Evolutionary conservation across 2,888 invertebrate genomes (phyloP).

Genomic region (Timema podura): DNA sequence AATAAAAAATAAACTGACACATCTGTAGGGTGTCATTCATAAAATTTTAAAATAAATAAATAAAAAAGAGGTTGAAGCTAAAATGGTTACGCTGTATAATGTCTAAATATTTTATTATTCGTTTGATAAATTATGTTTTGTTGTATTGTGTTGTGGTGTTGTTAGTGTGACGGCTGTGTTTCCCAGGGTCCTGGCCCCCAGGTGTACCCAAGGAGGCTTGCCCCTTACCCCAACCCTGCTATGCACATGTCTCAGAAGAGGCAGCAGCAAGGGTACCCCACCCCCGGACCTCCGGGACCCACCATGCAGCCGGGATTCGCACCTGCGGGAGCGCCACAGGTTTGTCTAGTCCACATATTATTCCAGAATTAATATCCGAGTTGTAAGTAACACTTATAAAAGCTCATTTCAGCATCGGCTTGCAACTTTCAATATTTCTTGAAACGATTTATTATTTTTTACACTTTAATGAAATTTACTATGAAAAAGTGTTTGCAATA

Average conservation of each 20-base stretch:
- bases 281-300: constrained; percentile 47
- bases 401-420: too few species aligned
- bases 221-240: constrained; percentile 81
- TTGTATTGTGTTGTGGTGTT: background rate
- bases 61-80: too few species aligned
- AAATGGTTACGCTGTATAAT: background rate
- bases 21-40: too few species aligned
- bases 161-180: background rate
- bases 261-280: constrained; percentile 57
- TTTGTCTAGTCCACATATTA: background rate
- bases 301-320: constrained; percentile 52
- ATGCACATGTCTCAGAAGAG: constrained; percentile 83
- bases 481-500: too few species aligned
- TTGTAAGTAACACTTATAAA: too few species aligned
- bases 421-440: too few species aligned
- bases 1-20: too few species aligned
- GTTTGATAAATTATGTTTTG: background rate
- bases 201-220: constrained; percentile 71
- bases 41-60: too few species aligned
- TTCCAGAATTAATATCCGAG: too few species aligned
- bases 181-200: constrained; percentile 39
- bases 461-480: too few species aligned
- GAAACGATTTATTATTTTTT: too few species aligned
- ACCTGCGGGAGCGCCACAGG: constrained; percentile 36
- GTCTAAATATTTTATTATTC: background rate